Conservation (phyloP, 1,140 invertebrate species). For the Aphaenogaster floridana region DNA sequence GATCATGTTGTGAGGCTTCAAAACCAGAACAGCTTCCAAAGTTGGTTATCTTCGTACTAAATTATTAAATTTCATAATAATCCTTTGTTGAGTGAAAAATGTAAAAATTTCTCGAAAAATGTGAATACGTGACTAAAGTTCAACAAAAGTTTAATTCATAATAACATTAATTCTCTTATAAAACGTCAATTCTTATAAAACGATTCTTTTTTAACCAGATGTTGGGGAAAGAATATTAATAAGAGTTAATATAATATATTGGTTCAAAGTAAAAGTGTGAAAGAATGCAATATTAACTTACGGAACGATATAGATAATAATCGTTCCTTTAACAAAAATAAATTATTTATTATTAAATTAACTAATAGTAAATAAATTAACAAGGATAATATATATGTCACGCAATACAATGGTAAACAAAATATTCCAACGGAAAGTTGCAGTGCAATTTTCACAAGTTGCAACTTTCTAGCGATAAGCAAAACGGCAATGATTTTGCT, state of each 20-base stretch:
- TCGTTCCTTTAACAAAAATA: constrained; percentile 2
- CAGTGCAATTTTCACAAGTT: constrained; percentile 2
- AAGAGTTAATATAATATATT: not conserved
- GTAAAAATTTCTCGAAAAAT: not conserved
- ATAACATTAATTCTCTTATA: not conserved
- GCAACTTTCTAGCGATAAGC: constrained; percentile 62
- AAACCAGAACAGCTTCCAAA: not conserved
- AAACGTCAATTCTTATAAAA: not conserved
- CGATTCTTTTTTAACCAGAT: not conserved
- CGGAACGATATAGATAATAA: not conserved
- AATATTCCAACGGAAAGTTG: not conserved
- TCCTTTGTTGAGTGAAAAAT: not conserved
- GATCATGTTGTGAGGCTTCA: not conserved
- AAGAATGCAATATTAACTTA: not conserved
- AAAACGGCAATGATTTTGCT: constrained; percentile 36
- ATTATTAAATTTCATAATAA: not conserved
- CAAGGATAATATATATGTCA: not conserved
- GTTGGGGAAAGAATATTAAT: not conserved
- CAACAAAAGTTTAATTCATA: not conserved
- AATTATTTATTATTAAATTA: not conserved
- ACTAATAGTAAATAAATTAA: not conserved
- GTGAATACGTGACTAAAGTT: not conserved
- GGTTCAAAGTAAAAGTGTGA: not conserved
- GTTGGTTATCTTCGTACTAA: not conserved
- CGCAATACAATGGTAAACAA: too few relatives aligned